Conservation (phyloP, 2,888 invertebrate genomes). For the Callosobruchus maculatus region DNA sequence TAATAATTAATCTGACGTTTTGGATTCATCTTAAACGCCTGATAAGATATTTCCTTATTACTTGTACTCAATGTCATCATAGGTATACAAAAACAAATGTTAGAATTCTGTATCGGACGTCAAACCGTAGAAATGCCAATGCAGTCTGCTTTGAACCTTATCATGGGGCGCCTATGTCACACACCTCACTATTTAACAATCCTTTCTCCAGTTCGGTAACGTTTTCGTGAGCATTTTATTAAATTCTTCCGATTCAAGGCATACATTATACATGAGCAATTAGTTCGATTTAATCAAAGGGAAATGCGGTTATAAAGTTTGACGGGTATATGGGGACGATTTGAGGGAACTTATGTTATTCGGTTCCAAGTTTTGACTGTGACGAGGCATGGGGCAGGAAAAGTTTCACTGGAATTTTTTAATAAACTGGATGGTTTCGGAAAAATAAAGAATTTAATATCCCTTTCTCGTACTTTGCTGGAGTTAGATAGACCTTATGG, state of each 20-base stretch:
- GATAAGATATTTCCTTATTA: too few relatives aligned
- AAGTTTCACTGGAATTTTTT: background rate
- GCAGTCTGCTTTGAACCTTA: too few relatives aligned
- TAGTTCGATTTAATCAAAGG: slow-evolving; percentile 28
- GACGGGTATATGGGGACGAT: background rate
- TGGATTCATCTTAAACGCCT: too few relatives aligned
- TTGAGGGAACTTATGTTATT: background rate
- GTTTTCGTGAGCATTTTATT: slow-evolving; percentile 18
- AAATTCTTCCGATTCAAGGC: slow-evolving; percentile 25
- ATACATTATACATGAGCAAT: slow-evolving; percentile 33
- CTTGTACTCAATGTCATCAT: too few relatives aligned
- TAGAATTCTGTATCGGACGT: too few relatives aligned
- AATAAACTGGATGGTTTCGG: background rate
- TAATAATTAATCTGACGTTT: too few relatives aligned
- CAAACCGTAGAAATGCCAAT: too few relatives aligned
- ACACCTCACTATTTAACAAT: background rate
- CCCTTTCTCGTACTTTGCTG: background rate
- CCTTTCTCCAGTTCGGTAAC: background rate
- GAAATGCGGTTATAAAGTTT: slow-evolving; percentile 18
- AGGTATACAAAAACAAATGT: too few relatives aligned
- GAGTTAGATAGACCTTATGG: background rate
- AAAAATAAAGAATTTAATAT: background rate
- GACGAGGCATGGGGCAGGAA: background rate
- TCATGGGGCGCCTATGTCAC: background rate
- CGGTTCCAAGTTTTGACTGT: background rate